These are phyloP conservation scores for Cosmia pyralina DNA, from an alignment of 2,888 invertebrate genomes.

Conservation along the genomic window DNA sequence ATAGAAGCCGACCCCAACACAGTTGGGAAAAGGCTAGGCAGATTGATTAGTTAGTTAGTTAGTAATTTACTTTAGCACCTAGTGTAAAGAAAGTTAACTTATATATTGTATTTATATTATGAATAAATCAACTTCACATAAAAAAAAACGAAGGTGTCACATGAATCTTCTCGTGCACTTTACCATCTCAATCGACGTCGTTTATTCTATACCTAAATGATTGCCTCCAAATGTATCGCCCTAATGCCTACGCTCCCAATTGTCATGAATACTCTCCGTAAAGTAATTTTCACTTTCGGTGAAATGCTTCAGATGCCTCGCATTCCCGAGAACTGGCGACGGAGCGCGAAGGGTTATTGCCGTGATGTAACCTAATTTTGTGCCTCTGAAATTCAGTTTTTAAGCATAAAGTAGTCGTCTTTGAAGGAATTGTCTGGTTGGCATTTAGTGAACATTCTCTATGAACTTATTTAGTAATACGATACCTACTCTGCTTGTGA, in stretches of 20 bases:
- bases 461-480: no score
- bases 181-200: neutral
- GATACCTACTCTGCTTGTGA: no score
- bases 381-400: slow-evolving; percentile 8
- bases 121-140: no score
- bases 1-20: no score
- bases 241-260: slow-evolving; percentile 18
- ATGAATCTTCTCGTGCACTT: neutral
- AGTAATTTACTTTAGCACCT: no score
- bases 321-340: slow-evolving; percentile 11
- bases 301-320: slow-evolving; percentile 18
- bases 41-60: no score
- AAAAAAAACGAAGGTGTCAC: no score
- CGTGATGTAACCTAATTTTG: slow-evolving; percentile 22
- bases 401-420: neutral
- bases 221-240: slow-evolving; percentile 35
- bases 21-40: no score
- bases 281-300: slow-evolving; percentile 38
- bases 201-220: slow-evolving; percentile 12
- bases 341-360: slow-evolving; percentile 10
- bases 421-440: neutral
- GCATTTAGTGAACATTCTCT: neutral
- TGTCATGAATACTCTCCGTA: slow-evolving; percentile 32
- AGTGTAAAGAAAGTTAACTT: no score
- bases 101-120: no score